A percentile compares a stretch with the other conserved stretches of the same genome.
phyloP scores from a whole-genome alignment of 2,888 invertebrate genomes.

The Aquatica leii region DNA sequence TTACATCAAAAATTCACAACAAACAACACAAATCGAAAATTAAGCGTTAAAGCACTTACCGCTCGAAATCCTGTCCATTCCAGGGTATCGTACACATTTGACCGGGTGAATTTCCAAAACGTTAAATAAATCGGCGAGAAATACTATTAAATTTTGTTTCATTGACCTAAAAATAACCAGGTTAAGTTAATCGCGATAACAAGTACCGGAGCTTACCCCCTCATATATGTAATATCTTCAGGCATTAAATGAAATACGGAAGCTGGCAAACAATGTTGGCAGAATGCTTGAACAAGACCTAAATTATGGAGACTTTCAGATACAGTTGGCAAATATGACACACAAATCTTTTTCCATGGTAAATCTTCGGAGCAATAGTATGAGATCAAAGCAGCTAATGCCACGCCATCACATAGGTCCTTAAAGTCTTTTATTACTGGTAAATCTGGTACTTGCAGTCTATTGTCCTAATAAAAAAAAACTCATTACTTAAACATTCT shows the following conservation, averaged over 20 bases:
- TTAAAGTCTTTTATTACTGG: constrained; percentile 81
- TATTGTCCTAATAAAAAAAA: constrained; percentile 64
- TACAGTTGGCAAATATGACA: constrained; percentile 75
- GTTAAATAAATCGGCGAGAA: constrained; percentile 94
- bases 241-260: constrained; percentile 93
- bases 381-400: constrained; percentile 84
- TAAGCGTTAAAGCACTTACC: constrained; percentile 52
- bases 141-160: constrained; percentile 89
- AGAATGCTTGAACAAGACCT: constrained; percentile 87
- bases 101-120: constrained; percentile 92
- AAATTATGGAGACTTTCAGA: constrained; percentile 93
- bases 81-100: constrained; percentile 85
- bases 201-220: constrained; percentile 80
- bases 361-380: constrained; percentile 89
- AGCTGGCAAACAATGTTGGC: constrained; percentile 82
- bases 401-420: constrained; percentile 91
- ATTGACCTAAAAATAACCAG: constrained; percentile 84
- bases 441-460: constrained; percentile 66
- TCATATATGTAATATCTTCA: constrained; percentile 95
- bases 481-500: not conserved
- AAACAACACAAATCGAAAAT: constrained; percentile 11
- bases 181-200: too few species aligned
- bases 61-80: constrained; percentile 65
- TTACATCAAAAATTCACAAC: constrained; percentile 6
- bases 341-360: constrained; percentile 73